Conservation (phyloP, 2,797 vertebrate genomes). For the Podarcis lilfordi region DNA sequence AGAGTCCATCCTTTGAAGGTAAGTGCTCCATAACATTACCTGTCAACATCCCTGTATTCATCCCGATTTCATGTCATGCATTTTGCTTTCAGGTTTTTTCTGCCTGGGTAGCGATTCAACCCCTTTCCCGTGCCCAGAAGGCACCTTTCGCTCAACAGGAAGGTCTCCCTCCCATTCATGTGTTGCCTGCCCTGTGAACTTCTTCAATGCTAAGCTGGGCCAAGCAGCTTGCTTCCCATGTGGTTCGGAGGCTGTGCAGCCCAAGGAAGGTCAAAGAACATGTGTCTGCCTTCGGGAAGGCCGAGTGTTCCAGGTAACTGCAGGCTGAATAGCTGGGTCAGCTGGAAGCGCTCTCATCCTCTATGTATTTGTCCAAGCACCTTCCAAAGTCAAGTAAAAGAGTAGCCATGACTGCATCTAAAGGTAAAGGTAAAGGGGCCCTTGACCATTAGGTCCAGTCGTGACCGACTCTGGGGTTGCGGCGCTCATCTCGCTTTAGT, state of each 20-base stretch:
- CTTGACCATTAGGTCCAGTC: too few relatives aligned
- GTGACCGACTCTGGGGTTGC: too few relatives aligned
- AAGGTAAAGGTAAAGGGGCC: too few relatives aligned
- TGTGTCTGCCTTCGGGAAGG: constrained; percentile 82
- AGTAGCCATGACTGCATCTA: neutral
- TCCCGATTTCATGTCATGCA: neutral
- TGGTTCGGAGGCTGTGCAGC: constrained; percentile 83
- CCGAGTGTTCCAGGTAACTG: constrained; percentile 86
- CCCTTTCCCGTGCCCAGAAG: constrained; percentile 81
- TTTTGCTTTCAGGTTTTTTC: constrained; percentile 78
- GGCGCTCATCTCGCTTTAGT: fast-evolving
- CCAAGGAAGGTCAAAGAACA: constrained; percentile 78
- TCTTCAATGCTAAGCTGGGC: constrained; percentile 83
- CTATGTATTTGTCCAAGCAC: neutral
- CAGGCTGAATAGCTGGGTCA: too few relatives aligned
- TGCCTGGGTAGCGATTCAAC: constrained; percentile 72
- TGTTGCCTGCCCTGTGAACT: constrained; percentile 81
- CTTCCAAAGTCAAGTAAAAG: neutral
- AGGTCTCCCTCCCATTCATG: constrained; percentile 72
- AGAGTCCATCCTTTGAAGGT: too few relatives aligned
- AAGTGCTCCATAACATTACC: neutral
- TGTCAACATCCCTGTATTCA: too few relatives aligned
- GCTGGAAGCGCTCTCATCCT: too few relatives aligned
- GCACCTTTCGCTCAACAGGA: constrained; percentile 79
- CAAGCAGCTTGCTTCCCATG: constrained; percentile 82